phyloP scores from a whole-genome alignment of 2,888 invertebrate genomes.

The Atherix ibis region DNA sequence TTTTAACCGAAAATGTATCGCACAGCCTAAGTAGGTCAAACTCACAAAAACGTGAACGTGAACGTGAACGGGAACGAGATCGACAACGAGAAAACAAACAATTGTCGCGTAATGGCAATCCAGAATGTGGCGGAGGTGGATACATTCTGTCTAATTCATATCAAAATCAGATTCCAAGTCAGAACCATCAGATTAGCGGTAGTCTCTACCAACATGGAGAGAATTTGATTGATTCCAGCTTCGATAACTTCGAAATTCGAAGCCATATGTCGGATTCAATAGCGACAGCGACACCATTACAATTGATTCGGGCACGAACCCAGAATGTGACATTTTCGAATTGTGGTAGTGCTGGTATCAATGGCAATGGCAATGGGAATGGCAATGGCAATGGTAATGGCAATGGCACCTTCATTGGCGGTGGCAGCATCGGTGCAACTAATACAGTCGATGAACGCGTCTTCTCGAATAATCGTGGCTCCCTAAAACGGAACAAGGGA shows the following conservation, averaged over 20 bases:
- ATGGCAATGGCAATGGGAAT: no score
- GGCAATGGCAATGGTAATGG: no score
- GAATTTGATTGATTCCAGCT: conserved; percentile 15
- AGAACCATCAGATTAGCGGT: not conserved
- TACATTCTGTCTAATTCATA: not conserved
- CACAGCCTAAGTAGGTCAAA: conserved; percentile 8
- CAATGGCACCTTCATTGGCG: no score
- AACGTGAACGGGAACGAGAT: conserved; percentile 2
- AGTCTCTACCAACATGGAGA: no score
- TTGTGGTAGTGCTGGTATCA: conserved; percentile 15
- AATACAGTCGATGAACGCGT: conserved; percentile 5
- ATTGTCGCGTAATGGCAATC: conserved; percentile 1
- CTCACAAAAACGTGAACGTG: not conserved
- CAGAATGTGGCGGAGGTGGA: not conserved
- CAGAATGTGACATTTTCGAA: conserved; percentile 28
- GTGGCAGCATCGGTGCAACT: no score
- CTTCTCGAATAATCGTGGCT: conserved; percentile 18
- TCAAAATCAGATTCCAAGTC: not conserved
- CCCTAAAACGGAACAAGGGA: conserved; percentile 27
- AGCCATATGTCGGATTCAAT: conserved; percentile 22
- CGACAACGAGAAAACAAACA: conserved; percentile 1
- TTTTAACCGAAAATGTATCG: conserved; percentile 3
- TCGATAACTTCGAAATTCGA: conserved; percentile 20
- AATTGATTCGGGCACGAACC: conserved; percentile 16
- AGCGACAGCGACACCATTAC: conserved; percentile 2